Conservation (phyloP, 2,888 invertebrate species). For the Euspilapteryx auroguttella region DNA sequence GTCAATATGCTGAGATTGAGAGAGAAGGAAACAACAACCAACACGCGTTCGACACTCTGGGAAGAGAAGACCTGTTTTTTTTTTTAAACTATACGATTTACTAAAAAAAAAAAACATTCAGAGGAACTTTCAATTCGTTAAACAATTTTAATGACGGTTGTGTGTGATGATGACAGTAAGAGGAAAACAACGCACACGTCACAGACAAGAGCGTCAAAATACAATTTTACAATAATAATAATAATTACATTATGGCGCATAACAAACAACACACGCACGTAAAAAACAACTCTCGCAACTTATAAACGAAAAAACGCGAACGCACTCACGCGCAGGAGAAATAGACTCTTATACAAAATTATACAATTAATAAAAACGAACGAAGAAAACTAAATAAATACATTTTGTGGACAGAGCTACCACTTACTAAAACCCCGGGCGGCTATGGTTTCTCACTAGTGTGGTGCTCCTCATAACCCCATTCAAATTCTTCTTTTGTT, state of each 20-base stretch:
- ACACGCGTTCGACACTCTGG: too few species aligned
- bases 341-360: too few species aligned
- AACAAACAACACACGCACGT: constrained; percentile 52
- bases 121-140: too few species aligned
- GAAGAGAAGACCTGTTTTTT: too few species aligned
- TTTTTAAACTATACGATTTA: too few species aligned
- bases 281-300: constrained; percentile 15
- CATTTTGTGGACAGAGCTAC: constrained; percentile 23
- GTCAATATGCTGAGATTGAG: too few species aligned
- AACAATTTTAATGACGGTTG: too few species aligned
- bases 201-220: constrained; percentile 6
- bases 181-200: constrained; percentile 13
- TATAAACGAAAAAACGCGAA: constrained; percentile 23
- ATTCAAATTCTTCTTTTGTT: too few species aligned
- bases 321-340: constrained; percentile 28
- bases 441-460: constrained; percentile 4
- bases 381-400: constrained; percentile 17
- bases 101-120: too few species aligned
- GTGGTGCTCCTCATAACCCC: too few species aligned
- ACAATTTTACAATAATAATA: constrained; percentile 15
- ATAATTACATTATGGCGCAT: constrained; percentile 38
- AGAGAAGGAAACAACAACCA: too few species aligned
- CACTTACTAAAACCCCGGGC: constrained; percentile 18
- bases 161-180: too few species aligned
- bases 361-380: constrained; percentile 43